These are phyloP conservation scores for Pithys albifrons DNA, from an alignment of 2,113 vertebrate genomes.

Conservation along the genomic window DNA sequence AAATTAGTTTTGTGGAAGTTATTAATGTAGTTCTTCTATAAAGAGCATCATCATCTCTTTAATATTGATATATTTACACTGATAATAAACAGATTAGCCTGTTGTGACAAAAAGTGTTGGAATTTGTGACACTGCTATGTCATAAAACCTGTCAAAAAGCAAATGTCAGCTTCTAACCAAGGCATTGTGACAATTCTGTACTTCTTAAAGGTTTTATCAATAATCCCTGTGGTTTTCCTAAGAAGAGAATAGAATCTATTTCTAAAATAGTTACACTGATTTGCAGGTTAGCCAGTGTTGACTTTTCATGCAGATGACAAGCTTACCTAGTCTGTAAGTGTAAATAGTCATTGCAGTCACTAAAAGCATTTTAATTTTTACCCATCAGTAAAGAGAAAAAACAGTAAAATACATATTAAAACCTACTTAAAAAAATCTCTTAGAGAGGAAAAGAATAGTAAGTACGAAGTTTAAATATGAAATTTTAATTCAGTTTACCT, in stretches of 20 bases:
- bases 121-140: neutral
- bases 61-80: neutral
- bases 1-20: neutral
- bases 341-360: neutral
- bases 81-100: neutral
- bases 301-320: neutral
- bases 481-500: neutral
- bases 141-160: neutral
- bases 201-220: neutral
- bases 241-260: neutral
- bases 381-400: neutral
- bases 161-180: neutral
- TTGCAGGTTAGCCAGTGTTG: neutral
- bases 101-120: neutral
- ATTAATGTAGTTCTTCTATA: neutral
- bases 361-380: neutral
- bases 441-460: neutral
- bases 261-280: neutral
- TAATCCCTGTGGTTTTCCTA: neutral
- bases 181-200: neutral
- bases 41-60: neutral
- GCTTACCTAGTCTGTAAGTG: slow-evolving; percentile 1
- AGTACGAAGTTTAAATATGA: neutral
- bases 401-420: neutral
- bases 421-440: neutral